These are phyloP conservation scores for Protaetia brevitarsis DNA, from an alignment of 1,140 invertebrate genomes.

Conservation along the genomic window DNA sequence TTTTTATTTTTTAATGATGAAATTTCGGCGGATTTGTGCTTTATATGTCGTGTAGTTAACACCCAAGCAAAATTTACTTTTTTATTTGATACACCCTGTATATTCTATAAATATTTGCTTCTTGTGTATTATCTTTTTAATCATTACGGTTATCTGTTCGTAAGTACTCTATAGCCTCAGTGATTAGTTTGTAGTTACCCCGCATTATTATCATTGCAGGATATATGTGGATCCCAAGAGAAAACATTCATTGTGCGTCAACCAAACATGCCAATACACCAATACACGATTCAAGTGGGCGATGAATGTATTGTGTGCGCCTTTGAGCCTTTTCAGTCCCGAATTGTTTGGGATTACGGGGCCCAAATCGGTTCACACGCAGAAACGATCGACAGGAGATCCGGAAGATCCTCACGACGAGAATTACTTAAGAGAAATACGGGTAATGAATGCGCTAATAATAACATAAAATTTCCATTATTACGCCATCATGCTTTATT, in stretches of 20 bases:
- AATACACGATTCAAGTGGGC: constrained; percentile 80
- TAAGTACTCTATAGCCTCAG: no score
- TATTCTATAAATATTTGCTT: no score
- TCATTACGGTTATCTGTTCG: no score
- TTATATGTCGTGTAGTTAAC: no score
- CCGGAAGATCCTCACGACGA: constrained; percentile 93
- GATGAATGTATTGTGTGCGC: constrained; percentile 92
- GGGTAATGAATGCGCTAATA: constrained; percentile 59
- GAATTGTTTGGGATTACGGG: constrained; percentile 85
- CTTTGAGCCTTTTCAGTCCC: constrained; percentile 83
- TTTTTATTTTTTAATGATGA: no score
- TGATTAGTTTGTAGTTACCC: no score
- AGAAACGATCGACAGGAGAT: constrained; percentile 74
- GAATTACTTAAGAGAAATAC: constrained; percentile 84
- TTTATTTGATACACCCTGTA: no score
- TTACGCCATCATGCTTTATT: constrained; percentile 32
- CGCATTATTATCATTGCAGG: constrained; percentile 54
- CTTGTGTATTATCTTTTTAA: no score
- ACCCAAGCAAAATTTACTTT: no score
- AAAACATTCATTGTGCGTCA: constrained; percentile 74
- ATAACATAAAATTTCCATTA: neutral
- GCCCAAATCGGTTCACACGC: constrained; percentile 65
- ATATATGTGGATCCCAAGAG: constrained; percentile 80
- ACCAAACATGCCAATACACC: constrained; percentile 65
- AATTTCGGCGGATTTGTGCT: no score